Evolutionary conservation across 1,140 invertebrate genomes (phyloP), one percentile per base, ranked within the genome.

Genomic region (Lasaia peninsularis): DNA sequence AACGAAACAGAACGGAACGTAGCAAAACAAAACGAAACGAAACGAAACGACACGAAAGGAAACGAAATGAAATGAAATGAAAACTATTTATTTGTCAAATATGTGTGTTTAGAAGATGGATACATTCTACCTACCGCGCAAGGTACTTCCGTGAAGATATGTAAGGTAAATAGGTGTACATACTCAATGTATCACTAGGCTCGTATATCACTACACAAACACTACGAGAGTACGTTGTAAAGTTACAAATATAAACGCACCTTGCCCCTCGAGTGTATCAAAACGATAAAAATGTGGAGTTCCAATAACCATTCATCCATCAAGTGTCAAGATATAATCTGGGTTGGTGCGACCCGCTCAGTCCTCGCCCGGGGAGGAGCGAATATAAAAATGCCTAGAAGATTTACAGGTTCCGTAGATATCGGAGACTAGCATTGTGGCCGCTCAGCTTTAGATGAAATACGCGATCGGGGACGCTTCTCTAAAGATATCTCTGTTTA

Each of bases 261-360:
- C 70, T 70, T 66, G 72, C 70, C 68, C 71, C 66, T 61, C 72
- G 65, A 79, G 78, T 88, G 84, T 86, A 87, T 86, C 84, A 89
- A 90, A 88, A 90, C 88, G 88, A 90, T 90, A 90, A 90, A 90
- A 88, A 89, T 86, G 86, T 87, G 83, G 79, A 89, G 86, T 89
- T 80, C 88, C 88, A 90, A 90, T 90, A 90, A 90, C 88, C 89
- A 90, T 90, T 90, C 89, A 90, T 90, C 89, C 88, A 90, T 90
- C 89, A 90, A 82, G 80, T 89, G 89, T 90, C 89, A 86, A 89
- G 89, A 90, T 90, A 89, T 89, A 89, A 90, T 89, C 88, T 90
- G 69, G 67, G 74, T 58, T 69, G 79, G 81, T 80, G 71, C 80
- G 75, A 82, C 81, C 79, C 76, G 80, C 81, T 86, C 84, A 86